Base-by-base conservation (phyloP, 53 echinoderm and acorn worm genomes). In the Luidia sarsii region DNA sequence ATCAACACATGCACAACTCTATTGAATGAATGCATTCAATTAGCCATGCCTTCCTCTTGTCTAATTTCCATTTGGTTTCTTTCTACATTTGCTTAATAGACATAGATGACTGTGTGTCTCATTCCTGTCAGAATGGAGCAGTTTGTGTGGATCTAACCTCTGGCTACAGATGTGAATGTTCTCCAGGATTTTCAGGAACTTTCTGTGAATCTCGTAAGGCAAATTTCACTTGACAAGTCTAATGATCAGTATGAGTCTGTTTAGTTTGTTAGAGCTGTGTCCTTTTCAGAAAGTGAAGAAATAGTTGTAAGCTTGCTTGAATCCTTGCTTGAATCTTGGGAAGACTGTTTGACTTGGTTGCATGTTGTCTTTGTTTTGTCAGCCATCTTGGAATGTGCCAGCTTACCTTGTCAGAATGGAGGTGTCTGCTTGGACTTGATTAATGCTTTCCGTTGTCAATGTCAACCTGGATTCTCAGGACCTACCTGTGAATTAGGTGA, bases 101-200 rank as follows among this genome's bases (percentile, higher is more conserved):
- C 46, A 75, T 75, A 21, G 60, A 75, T 46, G 32, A 48, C 9
- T 77, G 77, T 77, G 22, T 61, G 61, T 77, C 77, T 16, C 46
- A 77, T 77, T 61, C 61, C 16, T 77, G 77, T 77, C 60, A 77
- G 77, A 77, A 77, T 61, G 77, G 77, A 77, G 77, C 77, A 45
- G 61, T 48, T 77, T 77, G 77, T 77, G 45, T 77, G 43, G 77
- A 61, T 23, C 59, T 77, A 11, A 43, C 45, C 30, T 7, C 15
- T 48, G 48, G 77, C 77, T 77, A 77, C 77, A 28, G 77, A 77
- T 77, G 77, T 77, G 61, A 61, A n/a, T 77, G 77, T 77, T 39
- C 77, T 28, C 61, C 77, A 60, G 77, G 77, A 59, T 77, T 46
- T 32, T 1, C 27, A 23, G 77, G 77, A 77, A 60, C 61, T 30